phyloP scores from a whole-genome alignment of 2,888 invertebrate species.

The Empis stercorea region DNA sequence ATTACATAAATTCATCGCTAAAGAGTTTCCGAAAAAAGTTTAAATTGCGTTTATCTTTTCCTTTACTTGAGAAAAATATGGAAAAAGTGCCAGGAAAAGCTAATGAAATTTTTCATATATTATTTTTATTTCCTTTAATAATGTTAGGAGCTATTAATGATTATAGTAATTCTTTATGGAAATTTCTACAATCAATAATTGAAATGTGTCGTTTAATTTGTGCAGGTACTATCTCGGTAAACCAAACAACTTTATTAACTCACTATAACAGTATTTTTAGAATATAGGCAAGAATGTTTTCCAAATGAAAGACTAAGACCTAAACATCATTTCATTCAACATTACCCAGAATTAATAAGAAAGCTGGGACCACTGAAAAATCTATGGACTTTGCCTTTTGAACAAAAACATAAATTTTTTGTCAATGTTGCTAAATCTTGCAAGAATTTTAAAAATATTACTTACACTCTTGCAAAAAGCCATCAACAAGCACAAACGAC shows the following conservation, averaged over 20 bases:
- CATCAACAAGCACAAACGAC: neutral
- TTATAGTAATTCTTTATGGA: neutral
- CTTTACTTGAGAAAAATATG: neutral
- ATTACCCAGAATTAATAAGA: constrained; percentile 10
- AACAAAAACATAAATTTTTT: constrained; percentile 18
- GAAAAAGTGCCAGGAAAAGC: constrained; percentile 4
- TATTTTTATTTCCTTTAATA: neutral
- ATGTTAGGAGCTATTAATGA: neutral
- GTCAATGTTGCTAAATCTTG: constrained; percentile 12
- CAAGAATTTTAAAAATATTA: constrained; percentile 14
- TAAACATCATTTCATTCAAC: constrained; percentile 10
- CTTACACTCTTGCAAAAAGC: neutral
- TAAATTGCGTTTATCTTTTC: neutral
- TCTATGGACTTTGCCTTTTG: constrained; percentile 14
- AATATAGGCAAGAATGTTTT: constrained; percentile 7
- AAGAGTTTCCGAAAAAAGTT: neutral
- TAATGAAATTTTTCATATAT: neutral
- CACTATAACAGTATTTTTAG: constrained; percentile 3
- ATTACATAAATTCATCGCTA: neutral
- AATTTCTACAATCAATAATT: neutral
- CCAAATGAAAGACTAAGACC: constrained; percentile 7
- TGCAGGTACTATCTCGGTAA: neutral
- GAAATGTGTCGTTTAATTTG: constrained; percentile 2
- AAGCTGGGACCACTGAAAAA: constrained; percentile 9
- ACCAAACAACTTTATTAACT: neutral